Evolutionary conservation across 53 echinoderm and acorn worm species (phyloP).

Genomic region (Crossaster papposus): DNA sequence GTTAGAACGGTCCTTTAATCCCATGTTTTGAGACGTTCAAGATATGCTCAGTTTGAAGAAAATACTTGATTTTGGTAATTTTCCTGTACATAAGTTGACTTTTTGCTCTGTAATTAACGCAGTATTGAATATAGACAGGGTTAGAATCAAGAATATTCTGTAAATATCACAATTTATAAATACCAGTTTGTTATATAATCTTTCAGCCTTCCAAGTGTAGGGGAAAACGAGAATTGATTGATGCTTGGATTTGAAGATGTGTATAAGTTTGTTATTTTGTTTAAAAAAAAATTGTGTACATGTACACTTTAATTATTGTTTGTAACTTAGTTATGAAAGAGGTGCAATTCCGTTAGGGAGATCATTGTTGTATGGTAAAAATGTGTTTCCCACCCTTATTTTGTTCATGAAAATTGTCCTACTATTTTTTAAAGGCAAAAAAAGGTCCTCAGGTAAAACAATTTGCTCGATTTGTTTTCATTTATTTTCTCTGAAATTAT

Average conservation of each 20-base stretch:
- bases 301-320: conserved; percentile 18
- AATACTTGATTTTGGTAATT: background rate
- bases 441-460: background rate
- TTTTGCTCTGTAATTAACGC: background rate
- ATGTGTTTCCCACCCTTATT: too few species aligned
- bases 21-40: background rate
- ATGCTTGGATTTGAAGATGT: background rate
- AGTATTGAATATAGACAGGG: conserved; percentile 20
- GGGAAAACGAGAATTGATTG: background rate
- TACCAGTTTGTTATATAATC: background rate
- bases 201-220: conserved; percentile 14
- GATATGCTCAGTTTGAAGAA: background rate
- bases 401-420: too few species aligned
- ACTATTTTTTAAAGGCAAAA: background rate
- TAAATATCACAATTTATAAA: conserved; percentile 4
- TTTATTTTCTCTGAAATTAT: too few species aligned
- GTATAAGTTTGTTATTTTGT: conserved; percentile 16
- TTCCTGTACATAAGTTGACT: background rate
- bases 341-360: conserved; percentile 10
- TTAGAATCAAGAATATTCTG: background rate
- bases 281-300: background rate
- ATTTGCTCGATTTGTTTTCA: background rate
- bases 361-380: background rate
- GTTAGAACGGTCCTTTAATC: background rate
- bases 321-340: conserved; percentile 1